Evolutionary conservation across 64 coral and sea anemone species (phyloP).

Genomic region (Orbicella faveolata): DNA sequence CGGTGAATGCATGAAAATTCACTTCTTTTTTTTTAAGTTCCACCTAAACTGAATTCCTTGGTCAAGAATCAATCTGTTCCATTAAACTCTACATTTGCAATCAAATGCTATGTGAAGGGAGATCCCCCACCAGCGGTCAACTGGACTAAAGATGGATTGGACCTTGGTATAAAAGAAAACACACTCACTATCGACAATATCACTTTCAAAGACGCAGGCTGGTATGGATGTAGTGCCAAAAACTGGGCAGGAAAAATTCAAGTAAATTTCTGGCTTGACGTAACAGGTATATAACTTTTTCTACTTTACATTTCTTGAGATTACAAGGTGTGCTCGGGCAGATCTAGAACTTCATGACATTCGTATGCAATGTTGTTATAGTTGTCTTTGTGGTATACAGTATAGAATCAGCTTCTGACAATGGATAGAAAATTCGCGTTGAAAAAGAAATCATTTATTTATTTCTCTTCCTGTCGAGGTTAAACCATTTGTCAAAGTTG

Average conservation of each 20-base stretch:
- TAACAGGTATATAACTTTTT: not conserved
- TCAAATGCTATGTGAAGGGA: not conserved
- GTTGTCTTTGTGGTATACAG: too few relatives aligned
- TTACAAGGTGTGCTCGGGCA: not conserved
- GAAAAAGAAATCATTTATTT: too few relatives aligned
- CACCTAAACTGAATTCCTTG: not conserved
- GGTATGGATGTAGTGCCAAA: not conserved
- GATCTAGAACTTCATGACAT: not conserved
- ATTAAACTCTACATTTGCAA: not conserved
- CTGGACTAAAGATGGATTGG: not conserved
- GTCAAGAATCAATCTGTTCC: not conserved
- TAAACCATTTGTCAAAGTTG: too few relatives aligned
- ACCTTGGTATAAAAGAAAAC: not conserved
- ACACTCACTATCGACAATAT: not conserved
- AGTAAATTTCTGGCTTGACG: not conserved
- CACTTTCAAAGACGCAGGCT: not conserved
- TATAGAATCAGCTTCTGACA: too few relatives aligned
- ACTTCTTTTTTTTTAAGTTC: not conserved
- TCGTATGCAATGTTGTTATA: too few relatives aligned
- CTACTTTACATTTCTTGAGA: too few relatives aligned
- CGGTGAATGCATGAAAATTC: too few relatives aligned
- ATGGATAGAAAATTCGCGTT: too few relatives aligned
- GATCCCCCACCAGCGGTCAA: not conserved
- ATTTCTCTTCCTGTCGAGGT: too few relatives aligned
- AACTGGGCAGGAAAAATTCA: not conserved